Evolutionary conservation across 2,888 invertebrate genomes (phyloP).

Genomic region (Platypus cylindrus): DNA sequence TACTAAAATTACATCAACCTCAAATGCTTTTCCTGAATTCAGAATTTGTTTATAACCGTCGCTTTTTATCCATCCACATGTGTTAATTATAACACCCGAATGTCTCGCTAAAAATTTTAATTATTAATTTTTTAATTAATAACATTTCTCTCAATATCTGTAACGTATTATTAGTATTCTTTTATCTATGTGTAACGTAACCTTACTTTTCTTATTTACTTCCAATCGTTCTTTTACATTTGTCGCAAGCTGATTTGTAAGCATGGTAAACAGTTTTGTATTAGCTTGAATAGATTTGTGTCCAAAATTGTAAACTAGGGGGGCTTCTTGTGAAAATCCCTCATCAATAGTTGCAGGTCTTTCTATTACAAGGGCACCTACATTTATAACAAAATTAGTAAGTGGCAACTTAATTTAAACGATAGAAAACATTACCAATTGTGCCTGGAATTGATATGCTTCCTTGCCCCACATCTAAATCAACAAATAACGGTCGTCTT

Average conservation of each 20-base stretch:
- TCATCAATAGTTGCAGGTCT: constrained; percentile 89
- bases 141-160: too few relatives aligned
- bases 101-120: constrained; percentile 47
- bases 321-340: constrained; percentile 88
- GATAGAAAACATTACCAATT: constrained; percentile 46
- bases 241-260: constrained; percentile 74
- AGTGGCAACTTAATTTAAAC: too few relatives aligned
- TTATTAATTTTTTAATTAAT: too few relatives aligned
- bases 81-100: constrained; percentile 91
- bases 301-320: constrained; percentile 88
- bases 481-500: constrained; percentile 80
- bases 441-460: constrained; percentile 86
- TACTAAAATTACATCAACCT: constrained; percentile 90
- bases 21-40: constrained; percentile 84
- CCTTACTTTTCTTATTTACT: constrained; percentile 70
- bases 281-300: constrained; percentile 68
- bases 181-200: neutral
- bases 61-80: constrained; percentile 94
- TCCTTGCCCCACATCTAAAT: constrained; percentile 92
- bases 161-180: neutral
- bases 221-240: constrained; percentile 74
- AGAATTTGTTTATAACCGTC: constrained; percentile 78
- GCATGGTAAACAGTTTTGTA: constrained; percentile 67
- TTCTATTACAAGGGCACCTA: constrained; percentile 78
- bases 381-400: constrained; percentile 7